phyloP scores from a whole-genome alignment of 2,113 vertebrate species.

The Anarrhichthys ocellatus region DNA sequence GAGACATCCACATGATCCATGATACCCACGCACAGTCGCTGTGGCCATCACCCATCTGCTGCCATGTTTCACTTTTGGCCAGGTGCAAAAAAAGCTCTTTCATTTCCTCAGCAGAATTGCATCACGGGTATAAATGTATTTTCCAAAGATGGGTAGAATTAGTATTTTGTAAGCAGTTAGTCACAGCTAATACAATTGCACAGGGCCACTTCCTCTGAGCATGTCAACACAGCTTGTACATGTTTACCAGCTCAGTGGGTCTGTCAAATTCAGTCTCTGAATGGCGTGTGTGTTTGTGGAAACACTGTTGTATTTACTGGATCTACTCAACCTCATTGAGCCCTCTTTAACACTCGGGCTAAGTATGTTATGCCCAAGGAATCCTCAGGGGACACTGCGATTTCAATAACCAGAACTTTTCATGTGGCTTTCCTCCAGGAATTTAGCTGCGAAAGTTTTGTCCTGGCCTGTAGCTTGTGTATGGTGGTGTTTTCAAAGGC shows the following conservation, averaged over 20 bases:
- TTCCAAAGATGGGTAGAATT: not conserved
- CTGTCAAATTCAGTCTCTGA: not conserved
- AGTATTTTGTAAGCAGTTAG: not conserved
- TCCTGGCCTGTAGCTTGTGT: not conserved
- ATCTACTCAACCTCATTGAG: not conserved
- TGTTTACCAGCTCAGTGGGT: not conserved
- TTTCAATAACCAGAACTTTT: not conserved
- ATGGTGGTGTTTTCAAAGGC: not conserved
- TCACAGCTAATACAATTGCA: not conserved
- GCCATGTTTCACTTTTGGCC: not conserved
- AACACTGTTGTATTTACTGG: not conserved
- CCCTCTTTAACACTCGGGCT: not conserved
- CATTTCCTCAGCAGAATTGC: not conserved
- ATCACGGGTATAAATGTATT: not conserved
- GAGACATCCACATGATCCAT: slow-evolving; percentile 24
- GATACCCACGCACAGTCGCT: not conserved
- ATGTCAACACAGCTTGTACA: not conserved
- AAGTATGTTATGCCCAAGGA: not conserved
- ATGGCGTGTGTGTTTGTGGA: not conserved
- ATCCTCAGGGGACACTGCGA: not conserved
- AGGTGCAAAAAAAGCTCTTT: not conserved
- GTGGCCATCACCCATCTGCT: slow-evolving; percentile 6
- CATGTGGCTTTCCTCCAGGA: not conserved
- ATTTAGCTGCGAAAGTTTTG: not conserved
- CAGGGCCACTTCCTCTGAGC: not conserved